Evolutionary conservation across 2,797 vertebrate species (phyloP).

Genomic region (Pipistrellus pygmaeus): DNA sequence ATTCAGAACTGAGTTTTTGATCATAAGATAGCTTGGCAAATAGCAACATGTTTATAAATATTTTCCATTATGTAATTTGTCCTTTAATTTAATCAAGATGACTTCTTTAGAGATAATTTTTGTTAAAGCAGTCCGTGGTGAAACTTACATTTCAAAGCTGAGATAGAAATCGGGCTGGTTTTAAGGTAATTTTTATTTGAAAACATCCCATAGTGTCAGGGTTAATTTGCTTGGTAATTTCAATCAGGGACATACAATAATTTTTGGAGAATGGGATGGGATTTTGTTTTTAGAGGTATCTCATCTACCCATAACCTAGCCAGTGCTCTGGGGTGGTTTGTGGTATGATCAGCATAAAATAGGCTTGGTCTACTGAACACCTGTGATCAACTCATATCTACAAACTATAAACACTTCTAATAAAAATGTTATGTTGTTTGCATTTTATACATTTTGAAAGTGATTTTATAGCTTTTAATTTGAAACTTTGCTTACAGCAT

Average conservation of each 20-base stretch:
- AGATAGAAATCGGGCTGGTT: slow-evolving; percentile 38
- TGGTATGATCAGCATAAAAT: neutral
- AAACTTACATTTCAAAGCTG: slow-evolving; percentile 54
- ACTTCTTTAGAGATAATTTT: slow-evolving; percentile 61
- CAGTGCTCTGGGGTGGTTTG: neutral
- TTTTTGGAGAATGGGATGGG: neutral
- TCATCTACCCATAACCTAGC: neutral
- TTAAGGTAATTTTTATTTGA: slow-evolving; percentile 40
- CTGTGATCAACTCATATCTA: neutral
- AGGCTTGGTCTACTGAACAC: neutral
- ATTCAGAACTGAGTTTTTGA: slow-evolving; percentile 23
- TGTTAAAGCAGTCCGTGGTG: slow-evolving; percentile 21
- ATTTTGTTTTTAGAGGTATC: neutral
- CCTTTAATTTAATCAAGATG: slow-evolving; percentile 62
- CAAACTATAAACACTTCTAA: neutral
- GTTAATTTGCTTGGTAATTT: slow-evolving; percentile 56
- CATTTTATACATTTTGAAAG: neutral
- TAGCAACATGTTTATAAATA: slow-evolving; percentile 61
- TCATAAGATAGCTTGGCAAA: slow-evolving; percentile 47
- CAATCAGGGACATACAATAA: neutral
- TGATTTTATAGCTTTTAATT: slow-evolving; percentile 32
- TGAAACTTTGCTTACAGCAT: neutral
- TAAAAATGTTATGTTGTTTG: slow-evolving; percentile 16
- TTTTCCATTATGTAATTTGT: slow-evolving; percentile 57
- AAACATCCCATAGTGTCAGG: slow-evolving; percentile 9